Evolutionary conservation across 2,888 invertebrate genomes (phyloP).

Genomic region (Cryptus viduatorius): DNA sequence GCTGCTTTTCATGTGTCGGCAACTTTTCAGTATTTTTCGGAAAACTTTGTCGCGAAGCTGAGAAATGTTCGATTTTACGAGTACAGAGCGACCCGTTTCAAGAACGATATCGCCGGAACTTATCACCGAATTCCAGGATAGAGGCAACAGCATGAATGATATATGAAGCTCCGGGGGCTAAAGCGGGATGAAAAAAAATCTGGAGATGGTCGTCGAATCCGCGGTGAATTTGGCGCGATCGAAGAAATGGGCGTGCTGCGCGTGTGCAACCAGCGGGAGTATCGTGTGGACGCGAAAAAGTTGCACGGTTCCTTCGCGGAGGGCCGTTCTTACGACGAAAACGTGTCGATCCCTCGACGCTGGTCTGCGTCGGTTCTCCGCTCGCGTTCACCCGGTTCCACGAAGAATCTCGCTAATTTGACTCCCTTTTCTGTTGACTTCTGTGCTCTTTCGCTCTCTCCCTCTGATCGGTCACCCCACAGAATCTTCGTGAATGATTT

Average conservation of each 20-base stretch:
- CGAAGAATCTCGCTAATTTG: conserved; percentile 40
- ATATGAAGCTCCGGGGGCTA: conserved; percentile 53
- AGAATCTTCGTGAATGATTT: background rate
- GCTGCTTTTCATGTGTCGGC: no score
- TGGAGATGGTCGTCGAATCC: conserved; percentile 37
- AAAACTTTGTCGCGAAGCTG: no score
- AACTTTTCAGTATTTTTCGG: no score
- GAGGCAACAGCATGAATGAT: conserved; percentile 65
- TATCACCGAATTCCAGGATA: conserved; percentile 34
- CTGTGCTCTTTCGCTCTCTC: background rate
- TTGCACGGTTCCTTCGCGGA: conserved; percentile 28
- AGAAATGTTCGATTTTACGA: no score
- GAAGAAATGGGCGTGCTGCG: conserved; percentile 32
- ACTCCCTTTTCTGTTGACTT: conserved; percentile 9
- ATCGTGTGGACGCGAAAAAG: conserved; percentile 20
- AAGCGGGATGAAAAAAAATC: conserved; percentile 39
- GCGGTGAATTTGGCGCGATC: conserved; percentile 42
- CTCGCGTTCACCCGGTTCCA: conserved; percentile 32
- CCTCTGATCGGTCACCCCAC: background rate
- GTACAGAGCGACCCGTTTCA: background rate
- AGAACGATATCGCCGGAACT: background rate
- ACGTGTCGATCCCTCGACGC: conserved; percentile 44
- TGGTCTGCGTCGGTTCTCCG: background rate
- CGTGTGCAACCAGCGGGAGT: conserved; percentile 6
- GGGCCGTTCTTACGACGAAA: conserved; percentile 36